phyloP scores from a whole-genome alignment of 2,797 vertebrate genomes.

The Helostoma temminkii region DNA sequence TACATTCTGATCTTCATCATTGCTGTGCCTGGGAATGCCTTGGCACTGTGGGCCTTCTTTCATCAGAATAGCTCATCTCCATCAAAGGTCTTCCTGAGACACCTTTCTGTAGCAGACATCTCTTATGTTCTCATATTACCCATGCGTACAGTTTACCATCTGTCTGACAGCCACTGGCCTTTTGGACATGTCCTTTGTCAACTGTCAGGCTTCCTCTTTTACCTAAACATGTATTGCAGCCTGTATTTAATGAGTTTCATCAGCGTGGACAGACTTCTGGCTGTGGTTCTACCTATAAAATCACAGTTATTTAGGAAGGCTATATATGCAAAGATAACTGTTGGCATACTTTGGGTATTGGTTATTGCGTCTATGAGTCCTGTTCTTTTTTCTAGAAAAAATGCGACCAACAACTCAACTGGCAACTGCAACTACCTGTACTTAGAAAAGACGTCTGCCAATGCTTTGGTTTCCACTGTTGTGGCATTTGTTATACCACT shows the following conservation, averaged over 20 bases:
- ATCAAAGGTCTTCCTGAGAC: constrained; percentile 78
- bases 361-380: constrained; percentile 72
- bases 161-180: constrained; percentile 74
- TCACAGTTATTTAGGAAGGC: constrained; percentile 68
- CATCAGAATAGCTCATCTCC: constrained; percentile 61
- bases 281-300: constrained; percentile 73
- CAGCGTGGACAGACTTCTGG: constrained; percentile 81
- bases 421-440: constrained; percentile 77
- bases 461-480: constrained; percentile 74
- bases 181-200: constrained; percentile 76
- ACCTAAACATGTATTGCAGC: constrained; percentile 85
- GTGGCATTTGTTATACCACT: constrained; percentile 81
- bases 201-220: constrained; percentile 82
- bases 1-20: constrained; percentile 81
- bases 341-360: constrained; percentile 72
- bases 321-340: constrained; percentile 67
- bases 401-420: constrained; percentile 38
- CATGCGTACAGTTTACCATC: constrained; percentile 82
- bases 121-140: constrained; percentile 81
- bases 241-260: constrained; percentile 84
- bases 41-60: constrained; percentile 82
- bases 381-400: constrained; percentile 61
- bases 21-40: constrained; percentile 79
- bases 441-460: constrained; percentile 72
- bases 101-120: constrained; percentile 82